Conservation (phyloP, 2,797 vertebrate species). For the Macropodus opercularis region DNA sequence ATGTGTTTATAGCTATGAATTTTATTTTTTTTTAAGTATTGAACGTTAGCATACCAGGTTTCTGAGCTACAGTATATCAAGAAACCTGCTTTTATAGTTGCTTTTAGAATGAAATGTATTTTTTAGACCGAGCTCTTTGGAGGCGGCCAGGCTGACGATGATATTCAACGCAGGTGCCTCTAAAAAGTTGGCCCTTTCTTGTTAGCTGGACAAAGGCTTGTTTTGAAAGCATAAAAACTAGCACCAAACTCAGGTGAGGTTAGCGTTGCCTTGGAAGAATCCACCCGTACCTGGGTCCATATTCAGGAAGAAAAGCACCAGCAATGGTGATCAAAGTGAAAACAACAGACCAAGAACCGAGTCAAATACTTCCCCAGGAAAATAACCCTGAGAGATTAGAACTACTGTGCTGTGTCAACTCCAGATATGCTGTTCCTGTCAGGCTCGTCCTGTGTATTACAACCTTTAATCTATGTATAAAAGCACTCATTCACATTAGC, state of each 20-base stretch:
- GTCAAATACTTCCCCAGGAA: constrained; percentile 13
- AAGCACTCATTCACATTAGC: constrained; percentile 46
- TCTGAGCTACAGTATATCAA: not conserved
- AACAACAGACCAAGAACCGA: not conserved
- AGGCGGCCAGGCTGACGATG: not conserved
- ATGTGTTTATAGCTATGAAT: not conserved
- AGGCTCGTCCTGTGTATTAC: constrained; percentile 34
- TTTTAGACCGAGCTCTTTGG: not conserved
- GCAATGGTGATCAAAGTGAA: constrained; percentile 4
- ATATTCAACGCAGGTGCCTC: constrained; percentile 11
- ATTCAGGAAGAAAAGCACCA: not conserved
- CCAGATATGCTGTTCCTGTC: constrained; percentile 22
- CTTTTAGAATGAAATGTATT: not conserved
- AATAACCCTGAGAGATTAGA: constrained; percentile 28
- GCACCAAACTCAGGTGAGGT: not conserved
- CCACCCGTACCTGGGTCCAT: not conserved
- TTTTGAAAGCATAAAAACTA: not conserved
- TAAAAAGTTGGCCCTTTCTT: constrained; percentile 10
- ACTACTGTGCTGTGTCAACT: constrained; percentile 34
- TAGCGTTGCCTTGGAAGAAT: not conserved
- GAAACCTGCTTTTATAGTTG: not conserved
- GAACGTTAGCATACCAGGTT: not conserved
- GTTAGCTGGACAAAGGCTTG: constrained; percentile 7
- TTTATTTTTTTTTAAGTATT: not conserved
- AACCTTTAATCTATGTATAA: constrained; percentile 46